Evolutionary conservation across 2,113 vertebrate genomes (phyloP).

Genomic region (Poeciliopsis turrubarensis): DNA sequence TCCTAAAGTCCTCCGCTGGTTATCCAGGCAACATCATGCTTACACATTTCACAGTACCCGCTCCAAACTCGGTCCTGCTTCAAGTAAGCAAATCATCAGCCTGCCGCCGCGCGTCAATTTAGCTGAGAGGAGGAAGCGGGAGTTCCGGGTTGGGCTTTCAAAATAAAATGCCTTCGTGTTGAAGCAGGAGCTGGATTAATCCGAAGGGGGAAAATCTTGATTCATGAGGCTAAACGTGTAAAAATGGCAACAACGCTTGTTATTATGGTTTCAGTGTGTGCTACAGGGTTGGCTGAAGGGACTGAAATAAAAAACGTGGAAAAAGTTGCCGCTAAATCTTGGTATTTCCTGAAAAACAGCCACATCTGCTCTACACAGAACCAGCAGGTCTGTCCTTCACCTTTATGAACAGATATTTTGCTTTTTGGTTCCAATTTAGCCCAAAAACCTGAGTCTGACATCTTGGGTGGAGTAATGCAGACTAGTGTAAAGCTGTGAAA

Average conservation of each 20-base stretch:
- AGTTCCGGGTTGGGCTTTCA: constrained; percentile 47
- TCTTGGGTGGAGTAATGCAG: background rate
- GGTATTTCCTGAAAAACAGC: background rate
- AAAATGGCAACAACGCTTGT: background rate
- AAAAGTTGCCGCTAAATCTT: background rate
- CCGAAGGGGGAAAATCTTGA: background rate
- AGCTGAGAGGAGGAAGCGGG: accelerated
- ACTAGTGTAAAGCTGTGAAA: background rate
- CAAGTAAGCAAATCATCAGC: constrained; percentile 86
- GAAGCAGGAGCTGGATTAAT: background rate
- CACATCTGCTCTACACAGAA: no score
- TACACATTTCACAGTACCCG: constrained; percentile 90
- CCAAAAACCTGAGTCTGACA: no score
- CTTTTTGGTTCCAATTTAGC: background rate
- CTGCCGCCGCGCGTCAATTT: constrained; percentile 44
- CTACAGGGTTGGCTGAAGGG: no score
- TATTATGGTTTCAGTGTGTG: no score
- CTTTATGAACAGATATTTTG: background rate
- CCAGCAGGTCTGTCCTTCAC: background rate
- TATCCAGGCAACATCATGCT: constrained; percentile 81
- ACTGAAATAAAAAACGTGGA: background rate
- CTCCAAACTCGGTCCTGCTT: constrained; percentile 87
- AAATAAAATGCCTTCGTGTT: constrained; percentile 46
- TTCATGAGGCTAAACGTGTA: background rate
- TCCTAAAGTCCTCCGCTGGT: constrained; percentile 71